These are phyloP conservation scores for Drymonia ruficornis DNA, from an alignment of 2,888 invertebrate genomes.

Conservation along the genomic window DNA sequence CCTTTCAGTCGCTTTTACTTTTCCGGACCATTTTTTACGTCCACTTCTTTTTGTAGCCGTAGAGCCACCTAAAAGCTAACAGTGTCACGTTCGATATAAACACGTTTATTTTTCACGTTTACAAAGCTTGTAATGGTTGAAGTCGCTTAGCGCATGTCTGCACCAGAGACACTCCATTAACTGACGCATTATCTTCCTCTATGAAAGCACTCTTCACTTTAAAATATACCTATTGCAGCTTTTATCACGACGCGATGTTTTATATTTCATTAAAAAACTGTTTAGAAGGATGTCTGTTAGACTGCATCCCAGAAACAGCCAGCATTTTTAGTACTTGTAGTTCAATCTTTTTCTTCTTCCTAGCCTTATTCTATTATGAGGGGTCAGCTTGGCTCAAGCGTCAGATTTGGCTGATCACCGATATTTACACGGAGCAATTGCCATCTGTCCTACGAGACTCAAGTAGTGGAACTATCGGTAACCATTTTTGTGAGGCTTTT, in stretches of 20 bases:
- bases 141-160: constrained; percentile 54
- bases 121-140: constrained; percentile 56
- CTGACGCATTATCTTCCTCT: constrained; percentile 66
- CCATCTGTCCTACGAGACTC: no score
- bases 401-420: no score
- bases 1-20: not conserved
- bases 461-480: no score
- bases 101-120: constrained; percentile 45
- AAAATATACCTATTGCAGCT: constrained; percentile 50
- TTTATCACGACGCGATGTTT: constrained; percentile 44
- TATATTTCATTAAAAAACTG: constrained; percentile 35
- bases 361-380: no score
- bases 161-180: constrained; percentile 68
- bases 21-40: not conserved
- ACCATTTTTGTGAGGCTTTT: no score
- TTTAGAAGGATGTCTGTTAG: no score
- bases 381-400: no score
- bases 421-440: no score
- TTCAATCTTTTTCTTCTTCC: no score
- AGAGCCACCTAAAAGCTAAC: constrained; percentile 21
- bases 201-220: constrained; percentile 58
- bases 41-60: not conserved
- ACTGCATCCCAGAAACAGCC: no score
- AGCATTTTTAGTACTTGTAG: no score
- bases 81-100: constrained; percentile 42